Evolutionary conservation across 2,113 vertebrate genomes (phyloP).

Genomic region (Cathartes aura): DNA sequence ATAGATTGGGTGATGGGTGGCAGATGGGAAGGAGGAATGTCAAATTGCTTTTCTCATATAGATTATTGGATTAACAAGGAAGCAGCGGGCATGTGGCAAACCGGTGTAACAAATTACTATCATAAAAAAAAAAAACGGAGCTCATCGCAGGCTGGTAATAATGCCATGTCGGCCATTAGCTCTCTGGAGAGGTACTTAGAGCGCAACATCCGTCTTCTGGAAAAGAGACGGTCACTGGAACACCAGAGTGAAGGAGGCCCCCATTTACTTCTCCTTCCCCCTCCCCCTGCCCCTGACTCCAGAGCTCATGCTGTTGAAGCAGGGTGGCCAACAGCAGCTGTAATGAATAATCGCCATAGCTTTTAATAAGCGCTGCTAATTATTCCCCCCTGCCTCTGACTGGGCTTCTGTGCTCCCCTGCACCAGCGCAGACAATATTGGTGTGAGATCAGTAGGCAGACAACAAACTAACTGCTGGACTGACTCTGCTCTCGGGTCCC

Average conservation of each 20-base stretch:
- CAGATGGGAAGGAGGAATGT: constrained; percentile 82
- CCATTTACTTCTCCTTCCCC: neutral
- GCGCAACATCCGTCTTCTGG: constrained; percentile 65
- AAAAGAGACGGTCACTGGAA: constrained; percentile 66
- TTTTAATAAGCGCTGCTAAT: constrained; percentile 36
- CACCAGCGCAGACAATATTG: neutral
- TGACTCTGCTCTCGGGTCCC: neutral
- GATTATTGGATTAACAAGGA: constrained; percentile 86
- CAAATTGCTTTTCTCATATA: constrained; percentile 87
- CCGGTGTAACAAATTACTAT: constrained; percentile 81
- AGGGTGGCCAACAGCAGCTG: neutral
- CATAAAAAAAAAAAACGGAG: constrained; percentile 77
- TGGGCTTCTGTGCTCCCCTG: neutral
- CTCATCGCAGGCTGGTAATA: constrained; percentile 76
- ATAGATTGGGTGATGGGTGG: constrained; percentile 83
- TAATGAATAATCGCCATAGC: neutral
- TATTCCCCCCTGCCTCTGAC: neutral
- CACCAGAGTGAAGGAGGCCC: constrained; percentile 30
- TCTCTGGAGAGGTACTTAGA: constrained; percentile 71
- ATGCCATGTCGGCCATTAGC: constrained; percentile 72
- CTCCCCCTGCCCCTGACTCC: neutral
- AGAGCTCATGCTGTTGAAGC: neutral
- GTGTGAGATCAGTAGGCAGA: neutral
- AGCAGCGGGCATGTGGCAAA: constrained; percentile 80
- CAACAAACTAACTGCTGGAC: neutral